Evolutionary conservation across 2,113 vertebrate species (phyloP), one percentile per base, ranked within the genome.

Genomic region (Enhydra lutris): DNA sequence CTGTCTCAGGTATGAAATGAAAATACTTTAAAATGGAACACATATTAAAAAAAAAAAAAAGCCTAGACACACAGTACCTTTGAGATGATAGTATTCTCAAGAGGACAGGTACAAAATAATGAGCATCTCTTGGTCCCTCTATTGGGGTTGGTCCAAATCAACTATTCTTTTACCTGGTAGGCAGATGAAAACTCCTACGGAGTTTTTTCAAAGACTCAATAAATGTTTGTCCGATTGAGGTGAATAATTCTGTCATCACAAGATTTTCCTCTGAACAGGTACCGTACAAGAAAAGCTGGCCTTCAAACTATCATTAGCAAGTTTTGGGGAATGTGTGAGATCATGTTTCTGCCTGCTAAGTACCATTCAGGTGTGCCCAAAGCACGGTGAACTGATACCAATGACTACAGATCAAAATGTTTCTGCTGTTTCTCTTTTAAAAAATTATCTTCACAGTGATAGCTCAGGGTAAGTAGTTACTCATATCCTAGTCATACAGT

Each of bases 381-480:
- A 65, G 31, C 92, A 97, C 84, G 86, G 78, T 88, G 79, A 59
- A 96, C 23, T 93, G 65, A 97, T 59, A 93, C 17, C 71, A 88
- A 97, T 71, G 83, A 97, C 85, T 31, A 39, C 63, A 14, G 21
- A 47, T 91, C 73, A 81, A 15, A 39, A 39, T 81, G 47, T 80
- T 91, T 2, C 0, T 89, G 79, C 83, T 59, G 67, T 74, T 86
- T 98, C 47, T 94, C 94, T 67, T 79, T 55, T 18, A 95, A 90
- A 78, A 98, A 98, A 96, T 76, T 96, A 93, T 88, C 45, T 94
- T 98, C 89, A 57, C 21, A 93, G 45, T 65, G 97, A 36, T 74
- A 94, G 24, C 55, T 89, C 12, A 57, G n/a, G 9, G 52, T 88
- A 50, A 59, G 14, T 34, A 94, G 36, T 78, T 92, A 97, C 71